These are phyloP conservation scores for Papilio dardanus DNA, from an alignment of 1,140 invertebrate species.

Conservation along the genomic window DNA sequence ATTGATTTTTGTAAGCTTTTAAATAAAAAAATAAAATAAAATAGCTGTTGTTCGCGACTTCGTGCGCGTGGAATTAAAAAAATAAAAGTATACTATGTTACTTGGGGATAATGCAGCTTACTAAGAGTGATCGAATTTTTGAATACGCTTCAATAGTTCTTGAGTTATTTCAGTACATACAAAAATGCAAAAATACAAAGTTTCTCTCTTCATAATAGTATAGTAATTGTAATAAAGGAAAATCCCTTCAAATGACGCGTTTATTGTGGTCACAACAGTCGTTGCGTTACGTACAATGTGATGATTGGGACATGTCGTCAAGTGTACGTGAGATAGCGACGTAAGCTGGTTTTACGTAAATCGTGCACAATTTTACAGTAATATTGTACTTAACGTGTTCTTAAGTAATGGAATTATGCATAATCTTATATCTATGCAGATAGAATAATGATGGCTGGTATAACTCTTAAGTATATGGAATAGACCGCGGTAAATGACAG, in stretches of 20 bases:
- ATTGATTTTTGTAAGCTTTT: no score
- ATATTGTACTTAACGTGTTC: constrained; percentile 15
- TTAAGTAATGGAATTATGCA: constrained; percentile 5
- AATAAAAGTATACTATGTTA: no score
- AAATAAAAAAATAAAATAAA: no score
- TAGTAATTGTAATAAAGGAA: background rate
- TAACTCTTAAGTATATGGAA: background rate
- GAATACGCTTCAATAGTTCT: no score
- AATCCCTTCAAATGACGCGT: background rate
- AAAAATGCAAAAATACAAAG: no score
- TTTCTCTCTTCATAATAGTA: no score
- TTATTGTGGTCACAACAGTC: background rate
- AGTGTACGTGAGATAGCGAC: constrained; percentile 26
- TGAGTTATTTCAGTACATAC: no score
- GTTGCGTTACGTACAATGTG: constrained; percentile 7
- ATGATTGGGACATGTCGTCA: constrained; percentile 19
- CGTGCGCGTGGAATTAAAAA: no score
- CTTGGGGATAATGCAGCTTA: no score
- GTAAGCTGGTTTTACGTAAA: constrained; percentile 23
- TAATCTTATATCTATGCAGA: background rate
- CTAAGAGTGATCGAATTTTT: no score
- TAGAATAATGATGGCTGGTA: background rate
- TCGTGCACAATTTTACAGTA: constrained; percentile 26
- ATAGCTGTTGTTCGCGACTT: no score
- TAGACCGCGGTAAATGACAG: background rate